Evolutionary conservation across 1,140 invertebrate genomes (phyloP).

Genomic region (Oncopeltus fasciatus): DNA sequence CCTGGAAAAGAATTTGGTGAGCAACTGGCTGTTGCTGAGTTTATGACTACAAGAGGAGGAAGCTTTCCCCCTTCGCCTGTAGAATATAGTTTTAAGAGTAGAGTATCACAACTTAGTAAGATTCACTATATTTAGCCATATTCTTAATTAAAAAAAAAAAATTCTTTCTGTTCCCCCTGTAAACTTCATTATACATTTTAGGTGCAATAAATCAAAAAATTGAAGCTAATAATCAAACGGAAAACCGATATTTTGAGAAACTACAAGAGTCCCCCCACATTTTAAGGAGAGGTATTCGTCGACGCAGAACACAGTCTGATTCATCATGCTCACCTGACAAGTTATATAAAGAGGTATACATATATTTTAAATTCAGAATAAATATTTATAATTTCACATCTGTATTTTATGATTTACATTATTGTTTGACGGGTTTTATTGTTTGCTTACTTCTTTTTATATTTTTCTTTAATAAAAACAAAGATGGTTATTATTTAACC

Average conservation of each 20-base stretch:
- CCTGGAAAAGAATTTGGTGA: conserved; percentile 8
- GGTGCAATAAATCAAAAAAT: neutral
- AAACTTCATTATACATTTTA: neutral
- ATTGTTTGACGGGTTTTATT: no score
- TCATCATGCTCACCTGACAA: conserved; percentile 3
- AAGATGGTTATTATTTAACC: no score
- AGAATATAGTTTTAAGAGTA: neutral
- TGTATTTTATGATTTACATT: no score
- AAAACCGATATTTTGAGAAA: neutral
- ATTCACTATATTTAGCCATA: neutral
- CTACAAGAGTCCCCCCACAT: conserved; percentile 3
- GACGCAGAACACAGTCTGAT: conserved; percentile 24
- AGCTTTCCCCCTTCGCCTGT: conserved; percentile 14
- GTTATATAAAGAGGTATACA: neutral
- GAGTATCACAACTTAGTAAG: neutral
- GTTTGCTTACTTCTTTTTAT: no score
- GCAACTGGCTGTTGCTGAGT: conserved; percentile 15
- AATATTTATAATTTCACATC: no score
- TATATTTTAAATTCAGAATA: no score
- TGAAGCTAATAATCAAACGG: neutral
- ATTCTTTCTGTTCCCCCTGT: no score
- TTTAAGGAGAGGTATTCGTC: conserved; percentile 29
- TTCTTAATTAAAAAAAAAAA: no score
- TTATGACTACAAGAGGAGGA: conserved; percentile 17
- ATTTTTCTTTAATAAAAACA: no score